Base-by-base conservation (phyloP, 2,888 invertebrate species). In the Atherix ibis region DNA sequence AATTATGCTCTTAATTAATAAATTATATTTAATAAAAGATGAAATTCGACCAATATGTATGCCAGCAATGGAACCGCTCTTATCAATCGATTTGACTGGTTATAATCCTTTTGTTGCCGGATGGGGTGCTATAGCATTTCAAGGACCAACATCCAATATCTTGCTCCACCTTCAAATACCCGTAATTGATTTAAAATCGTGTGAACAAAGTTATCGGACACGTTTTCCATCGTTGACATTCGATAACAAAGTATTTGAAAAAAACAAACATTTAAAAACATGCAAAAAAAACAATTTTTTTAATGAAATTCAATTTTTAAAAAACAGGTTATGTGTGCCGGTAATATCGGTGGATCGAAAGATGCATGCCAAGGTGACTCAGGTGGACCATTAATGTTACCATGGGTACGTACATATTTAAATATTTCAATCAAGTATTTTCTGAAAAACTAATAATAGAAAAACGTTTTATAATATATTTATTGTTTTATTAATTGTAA, bases 31-130 rank as follows among this genome's bases (percentile, higher is more conserved):
- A 22, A 22, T 22, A 9, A 17, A 58, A 84, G 84, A 61, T 16
- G 52, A 66, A 22, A 71, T 85, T 34, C 66, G 62, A 40, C 81
- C 83, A 0, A 76, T 87, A 41, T 88, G 88, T 53, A 62, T 88
- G 29, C 88, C 88, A 1, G 51, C 64, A 18, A 53, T 61, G 26
- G 56, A 62, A 2, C 63, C 68, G 10, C 48, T 75, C 29, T 58
- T 67, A 33, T 56, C 64, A 0, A 63, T 56, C 27, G 60, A 56
- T 32, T 73, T 68, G 46, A 71, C 65, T 52, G 65, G 64, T 45
- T 66, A 65, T 39, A 66, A 62, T 41, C 80, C 81, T 0, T 72
- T 78, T 47, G 69, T 88, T 4, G 82, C 81, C 16, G 85, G 89
- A 14, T 89, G 87, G 85, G 89, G 89, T 10, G 67, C 80, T 6